Evolutionary conservation across 2,888 invertebrate genomes (phyloP).

Genomic region (Limnephilus lunatus): DNA sequence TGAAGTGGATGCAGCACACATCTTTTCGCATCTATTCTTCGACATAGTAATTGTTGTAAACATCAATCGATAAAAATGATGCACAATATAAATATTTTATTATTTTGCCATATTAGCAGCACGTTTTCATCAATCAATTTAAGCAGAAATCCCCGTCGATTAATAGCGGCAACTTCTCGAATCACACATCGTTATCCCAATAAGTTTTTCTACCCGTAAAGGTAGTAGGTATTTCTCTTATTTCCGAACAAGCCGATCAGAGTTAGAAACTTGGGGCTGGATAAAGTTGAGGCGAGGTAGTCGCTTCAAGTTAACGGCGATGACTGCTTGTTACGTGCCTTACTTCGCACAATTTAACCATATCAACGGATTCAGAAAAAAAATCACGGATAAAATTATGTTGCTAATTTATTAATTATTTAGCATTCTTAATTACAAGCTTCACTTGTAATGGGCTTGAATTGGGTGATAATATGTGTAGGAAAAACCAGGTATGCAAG

Average conservation of each 20-base stretch:
- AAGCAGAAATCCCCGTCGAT: not conserved
- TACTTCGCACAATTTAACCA: not conserved
- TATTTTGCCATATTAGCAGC: not conserved
- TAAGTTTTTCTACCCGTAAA: not conserved
- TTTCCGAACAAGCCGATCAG: not conserved
- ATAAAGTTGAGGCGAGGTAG: conserved; percentile 34
- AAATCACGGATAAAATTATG: too few relatives aligned
- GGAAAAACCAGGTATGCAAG: too few relatives aligned
- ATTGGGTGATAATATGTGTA: too few relatives aligned
- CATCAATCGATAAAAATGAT: not conserved
- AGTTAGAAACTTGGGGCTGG: not conserved
- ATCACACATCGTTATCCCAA: conserved; percentile 25
- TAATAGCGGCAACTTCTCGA: not conserved
- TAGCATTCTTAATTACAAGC: too few relatives aligned
- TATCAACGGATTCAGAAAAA: too few relatives aligned
- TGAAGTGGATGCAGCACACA: too few relatives aligned
- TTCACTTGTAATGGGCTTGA: too few relatives aligned
- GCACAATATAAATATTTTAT: not conserved
- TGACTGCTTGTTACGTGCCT: conserved; percentile 1
- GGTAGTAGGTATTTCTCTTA: not conserved
- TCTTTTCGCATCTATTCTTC: too few relatives aligned
- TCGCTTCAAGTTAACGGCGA: conserved; percentile 50
- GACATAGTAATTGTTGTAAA: not conserved
- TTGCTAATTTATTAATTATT: too few relatives aligned
- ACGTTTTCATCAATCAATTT: not conserved